phyloP scores from a whole-genome alignment of 37 sponge, comb jelly and placozoan species.

The Haliclona indistincta region DNA sequence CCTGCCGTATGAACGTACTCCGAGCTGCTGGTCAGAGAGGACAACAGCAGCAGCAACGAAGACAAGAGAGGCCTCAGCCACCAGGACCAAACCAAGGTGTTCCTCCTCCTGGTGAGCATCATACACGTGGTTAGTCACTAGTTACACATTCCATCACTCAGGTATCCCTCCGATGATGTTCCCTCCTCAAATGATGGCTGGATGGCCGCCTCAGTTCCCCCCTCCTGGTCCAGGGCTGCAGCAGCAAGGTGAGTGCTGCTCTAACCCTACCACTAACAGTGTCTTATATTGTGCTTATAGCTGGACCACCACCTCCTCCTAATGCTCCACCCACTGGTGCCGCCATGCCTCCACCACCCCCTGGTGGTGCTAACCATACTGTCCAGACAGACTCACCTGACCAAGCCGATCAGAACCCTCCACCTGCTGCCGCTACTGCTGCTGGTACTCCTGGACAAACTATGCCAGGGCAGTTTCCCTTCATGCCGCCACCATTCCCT shows the following conservation, averaged over 20 bases:
- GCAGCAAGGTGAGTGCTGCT: neutral
- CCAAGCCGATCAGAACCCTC: slow-evolving; percentile 9
- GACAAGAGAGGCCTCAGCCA: slow-evolving; percentile 16
- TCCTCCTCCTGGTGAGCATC: neutral
- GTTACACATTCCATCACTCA: neutral
- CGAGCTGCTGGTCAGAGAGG: neutral
- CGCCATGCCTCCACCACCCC: neutral
- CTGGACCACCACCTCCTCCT: neutral
- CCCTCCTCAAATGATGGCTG: slow-evolving; percentile 41
- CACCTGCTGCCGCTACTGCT: slow-evolving; percentile 13
- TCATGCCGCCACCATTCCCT: slow-evolving; percentile 23
- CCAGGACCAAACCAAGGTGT: neutral
- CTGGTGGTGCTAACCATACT: slow-evolving; percentile 2
- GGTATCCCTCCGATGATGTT: slow-evolving; percentile 15
- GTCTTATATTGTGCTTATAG: too few species aligned
- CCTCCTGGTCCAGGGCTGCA: slow-evolving; percentile 11
- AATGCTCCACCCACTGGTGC: neutral
- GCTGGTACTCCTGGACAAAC: neutral
- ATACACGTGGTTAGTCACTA: neutral
- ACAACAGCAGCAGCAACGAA: slow-evolving; percentile 16
- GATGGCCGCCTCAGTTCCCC: neutral
- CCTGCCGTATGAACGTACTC: slow-evolving; percentile 84
- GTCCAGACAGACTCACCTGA: neutral
- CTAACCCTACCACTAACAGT: neutral
- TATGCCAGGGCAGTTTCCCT: neutral